These are phyloP conservation scores for Ormyrus pomaceus DNA, from an alignment of 2,888 invertebrate genomes.

Conservation along the genomic window DNA sequence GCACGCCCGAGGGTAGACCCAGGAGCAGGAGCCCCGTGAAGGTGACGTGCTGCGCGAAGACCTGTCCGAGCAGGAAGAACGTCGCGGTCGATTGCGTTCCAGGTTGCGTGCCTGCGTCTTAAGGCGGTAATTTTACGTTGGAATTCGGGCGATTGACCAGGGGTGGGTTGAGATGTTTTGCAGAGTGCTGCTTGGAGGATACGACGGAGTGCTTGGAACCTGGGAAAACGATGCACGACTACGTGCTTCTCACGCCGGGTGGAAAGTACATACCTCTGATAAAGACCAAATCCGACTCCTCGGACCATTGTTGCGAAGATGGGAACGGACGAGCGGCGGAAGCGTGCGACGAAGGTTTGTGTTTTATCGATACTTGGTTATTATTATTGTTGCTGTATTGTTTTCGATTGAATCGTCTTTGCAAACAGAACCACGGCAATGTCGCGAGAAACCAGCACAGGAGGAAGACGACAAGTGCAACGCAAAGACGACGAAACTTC, in stretches of 20 bases:
- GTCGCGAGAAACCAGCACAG: conserved; percentile 5
- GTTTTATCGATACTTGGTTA: not conserved
- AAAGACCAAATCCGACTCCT: conserved; percentile 13
- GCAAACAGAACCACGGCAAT: not conserved
- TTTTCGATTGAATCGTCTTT: not conserved
- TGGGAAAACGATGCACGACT: conserved; percentile 41
- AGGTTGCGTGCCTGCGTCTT: too few relatives aligned
- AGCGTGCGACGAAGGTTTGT: conserved; percentile 28
- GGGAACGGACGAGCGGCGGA: not conserved
- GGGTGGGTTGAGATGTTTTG: not conserved
- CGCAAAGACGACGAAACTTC: conserved; percentile 34
- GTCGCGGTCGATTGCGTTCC: not conserved
- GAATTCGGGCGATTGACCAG: not conserved
- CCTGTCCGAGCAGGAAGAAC: conserved; percentile 17
- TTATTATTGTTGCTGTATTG: too few relatives aligned
- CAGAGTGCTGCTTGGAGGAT: conserved; percentile 2
- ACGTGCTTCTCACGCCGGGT: conserved; percentile 50
- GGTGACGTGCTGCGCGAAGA: not conserved
- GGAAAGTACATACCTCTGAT: conserved; percentile 48
- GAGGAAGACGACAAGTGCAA: conserved; percentile 23
- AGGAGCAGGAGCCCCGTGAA: not conserved
- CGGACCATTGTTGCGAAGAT: too few relatives aligned
- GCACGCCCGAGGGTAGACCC: not conserved
- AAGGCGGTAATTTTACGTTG: not conserved
- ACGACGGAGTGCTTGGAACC: not conserved